Evolutionary conservation across 2,113 vertebrate genomes (phyloP).

Genomic region (Anas platyrhynchos): DNA sequence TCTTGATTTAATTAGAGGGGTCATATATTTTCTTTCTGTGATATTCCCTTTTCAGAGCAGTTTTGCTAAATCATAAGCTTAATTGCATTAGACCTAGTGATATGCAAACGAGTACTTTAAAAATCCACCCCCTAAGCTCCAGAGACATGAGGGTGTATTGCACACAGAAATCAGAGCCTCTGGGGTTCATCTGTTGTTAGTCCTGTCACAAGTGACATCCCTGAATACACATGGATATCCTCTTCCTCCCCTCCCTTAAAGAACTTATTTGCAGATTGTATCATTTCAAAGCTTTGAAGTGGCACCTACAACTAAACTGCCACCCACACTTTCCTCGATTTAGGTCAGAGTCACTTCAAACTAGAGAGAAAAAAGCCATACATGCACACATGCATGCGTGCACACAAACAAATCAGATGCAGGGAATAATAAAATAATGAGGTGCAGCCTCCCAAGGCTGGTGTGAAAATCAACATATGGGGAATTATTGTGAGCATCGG

Average conservation of each 20-base stretch:
- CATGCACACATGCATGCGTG: not conserved
- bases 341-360: slow-evolving; percentile 40
- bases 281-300: slow-evolving; percentile 48
- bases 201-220: not conserved
- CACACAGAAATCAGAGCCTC: not conserved
- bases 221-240: not conserved
- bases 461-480: slow-evolving; percentile 71
- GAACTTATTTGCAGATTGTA: slow-evolving; percentile 17
- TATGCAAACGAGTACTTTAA: slow-evolving; percentile 40
- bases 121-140: slow-evolving; percentile 46
- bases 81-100: not conserved
- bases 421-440: slow-evolving; percentile 66
- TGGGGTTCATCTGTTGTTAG: slow-evolving; percentile 12
- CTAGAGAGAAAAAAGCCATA: not conserved
- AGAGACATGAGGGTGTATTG: slow-evolving; percentile 3
- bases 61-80: slow-evolving; percentile 43
- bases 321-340: slow-evolving; percentile 43
- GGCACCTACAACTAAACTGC: slow-evolving; percentile 31
- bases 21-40: not conserved
- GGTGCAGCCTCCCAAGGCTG: slow-evolving; percentile 52
- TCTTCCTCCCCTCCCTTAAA: not conserved
- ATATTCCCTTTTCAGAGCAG: slow-evolving; percentile 12
- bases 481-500: not conserved
- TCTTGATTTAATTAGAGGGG: not conserved
- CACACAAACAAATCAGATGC: not conserved